phyloP scores from a whole-genome alignment of 2,113 vertebrate species.

The Dipodomys merriami region DNA sequence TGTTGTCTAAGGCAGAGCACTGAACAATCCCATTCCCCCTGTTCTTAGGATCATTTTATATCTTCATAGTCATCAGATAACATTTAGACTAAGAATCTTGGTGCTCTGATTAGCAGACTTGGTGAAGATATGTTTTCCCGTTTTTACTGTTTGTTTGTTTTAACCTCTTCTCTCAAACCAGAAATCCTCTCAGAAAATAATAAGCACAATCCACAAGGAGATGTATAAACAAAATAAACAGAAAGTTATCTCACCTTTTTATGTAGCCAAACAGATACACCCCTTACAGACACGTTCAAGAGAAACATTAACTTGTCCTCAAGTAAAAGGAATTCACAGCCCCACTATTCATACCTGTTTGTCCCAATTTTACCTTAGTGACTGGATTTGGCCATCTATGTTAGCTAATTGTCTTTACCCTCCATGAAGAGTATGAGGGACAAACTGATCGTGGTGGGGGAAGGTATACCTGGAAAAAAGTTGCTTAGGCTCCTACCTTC shows the following conservation, averaged over 20 bases:
- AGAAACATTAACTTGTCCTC: not conserved
- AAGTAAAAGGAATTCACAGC: not conserved
- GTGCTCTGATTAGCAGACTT: not conserved
- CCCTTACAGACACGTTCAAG: not conserved
- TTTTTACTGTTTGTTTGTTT: too few species aligned
- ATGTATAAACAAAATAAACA: not conserved
- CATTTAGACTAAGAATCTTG: not conserved
- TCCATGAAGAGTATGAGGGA: rapidly evolving
- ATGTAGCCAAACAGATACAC: not conserved
- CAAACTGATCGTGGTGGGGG: not conserved
- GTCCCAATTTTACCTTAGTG: not conserved
- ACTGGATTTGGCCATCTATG: not conserved
- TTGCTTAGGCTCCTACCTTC: not conserved
- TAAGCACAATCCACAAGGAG: not conserved
- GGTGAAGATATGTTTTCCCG: not conserved
- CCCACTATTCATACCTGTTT: not conserved
- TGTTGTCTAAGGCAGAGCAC: not conserved
- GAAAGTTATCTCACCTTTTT: not conserved
- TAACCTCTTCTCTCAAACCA: not conserved
- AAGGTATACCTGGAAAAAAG: too few species aligned
- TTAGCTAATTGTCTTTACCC: not conserved
- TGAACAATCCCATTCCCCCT: not conserved
- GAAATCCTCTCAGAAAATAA: not conserved
- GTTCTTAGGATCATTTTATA: not conserved
- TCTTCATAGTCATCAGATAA: not conserved